phyloP scores from a whole-genome alignment of 2,888 invertebrate genomes.

The Aphidius colemani region DNA sequence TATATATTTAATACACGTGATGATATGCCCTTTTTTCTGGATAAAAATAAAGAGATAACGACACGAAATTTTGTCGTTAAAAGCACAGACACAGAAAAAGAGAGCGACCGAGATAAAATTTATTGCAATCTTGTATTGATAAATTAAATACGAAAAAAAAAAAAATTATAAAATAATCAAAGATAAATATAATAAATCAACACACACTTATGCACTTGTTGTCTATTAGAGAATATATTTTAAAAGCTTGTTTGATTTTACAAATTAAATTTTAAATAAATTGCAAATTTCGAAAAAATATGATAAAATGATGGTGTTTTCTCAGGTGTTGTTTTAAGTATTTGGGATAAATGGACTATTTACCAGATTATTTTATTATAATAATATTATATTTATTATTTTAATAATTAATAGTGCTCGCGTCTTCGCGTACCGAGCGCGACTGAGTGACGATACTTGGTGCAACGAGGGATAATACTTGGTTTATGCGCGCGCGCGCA shows the following conservation, averaged over 20 bases:
- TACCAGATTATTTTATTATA: background rate
- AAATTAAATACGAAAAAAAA: background rate
- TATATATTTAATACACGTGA: too few species aligned
- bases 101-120: background rate
- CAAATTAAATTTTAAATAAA: background rate
- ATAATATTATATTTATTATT: background rate
- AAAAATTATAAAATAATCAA: too few species aligned
- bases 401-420: constrained; percentile 43
- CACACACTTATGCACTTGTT: too few species aligned
- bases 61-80: constrained; percentile 9
- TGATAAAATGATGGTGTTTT: background rate
- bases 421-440: constrained; percentile 55
- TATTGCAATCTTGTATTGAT: background rate
- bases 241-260: background rate
- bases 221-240: background rate
- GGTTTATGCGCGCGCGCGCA: constrained; percentile 26
- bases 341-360: background rate
- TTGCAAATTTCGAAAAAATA: background rate
- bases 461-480: constrained; percentile 15
- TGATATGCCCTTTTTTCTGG: too few species aligned
- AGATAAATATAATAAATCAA: too few species aligned
- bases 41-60: too few species aligned
- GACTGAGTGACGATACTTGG: constrained; percentile 44
- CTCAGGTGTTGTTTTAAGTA: background rate
- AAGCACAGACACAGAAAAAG: background rate